Percentiles rank a stretch among this genome's conserved stretches.
These are phyloP conservation scores for Rousettus madagascariensis DNA, from an alignment of 2,797 vertebrate species.

Conservation along the genomic window DNA sequence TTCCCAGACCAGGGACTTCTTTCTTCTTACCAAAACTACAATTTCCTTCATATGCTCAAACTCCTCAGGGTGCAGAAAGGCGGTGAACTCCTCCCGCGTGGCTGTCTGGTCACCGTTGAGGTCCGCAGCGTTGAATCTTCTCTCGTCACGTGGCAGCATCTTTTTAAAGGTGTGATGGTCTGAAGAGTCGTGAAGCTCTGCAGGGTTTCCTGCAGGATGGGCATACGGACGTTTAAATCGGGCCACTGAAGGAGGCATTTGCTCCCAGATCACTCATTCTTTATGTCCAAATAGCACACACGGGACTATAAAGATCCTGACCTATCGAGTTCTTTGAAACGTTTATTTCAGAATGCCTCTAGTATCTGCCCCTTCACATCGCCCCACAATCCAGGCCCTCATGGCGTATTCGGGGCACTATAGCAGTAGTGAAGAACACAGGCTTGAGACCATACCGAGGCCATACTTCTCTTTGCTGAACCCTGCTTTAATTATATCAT, in stretches of 20 bases:
- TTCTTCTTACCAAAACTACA: conserved; percentile 93
- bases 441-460: background rate
- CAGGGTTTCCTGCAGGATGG: conserved; percentile 89
- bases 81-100: conserved; percentile 95
- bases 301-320: background rate
- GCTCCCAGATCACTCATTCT: background rate
- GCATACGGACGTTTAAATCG: background rate
- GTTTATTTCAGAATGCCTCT: background rate
- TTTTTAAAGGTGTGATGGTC: conserved; percentile 98
- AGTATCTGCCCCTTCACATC: background rate
- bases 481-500: background rate
- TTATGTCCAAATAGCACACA: background rate
- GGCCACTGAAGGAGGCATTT: background rate
- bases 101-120: conserved; percentile 89
- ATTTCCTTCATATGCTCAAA: conserved; percentile 98
- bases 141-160: conserved; percentile 97
- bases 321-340: background rate
- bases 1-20: background rate
- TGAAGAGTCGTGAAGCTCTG: conserved; percentile 93
- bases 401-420: background rate
- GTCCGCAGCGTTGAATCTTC: conserved; percentile 93
- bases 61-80: conserved; percentile 98
- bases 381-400: background rate
- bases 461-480: background rate
- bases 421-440: background rate